These are phyloP conservation scores for Meriones psammophilus DNA, from an alignment of 2,797 vertebrate species.

Conservation along the genomic window DNA sequence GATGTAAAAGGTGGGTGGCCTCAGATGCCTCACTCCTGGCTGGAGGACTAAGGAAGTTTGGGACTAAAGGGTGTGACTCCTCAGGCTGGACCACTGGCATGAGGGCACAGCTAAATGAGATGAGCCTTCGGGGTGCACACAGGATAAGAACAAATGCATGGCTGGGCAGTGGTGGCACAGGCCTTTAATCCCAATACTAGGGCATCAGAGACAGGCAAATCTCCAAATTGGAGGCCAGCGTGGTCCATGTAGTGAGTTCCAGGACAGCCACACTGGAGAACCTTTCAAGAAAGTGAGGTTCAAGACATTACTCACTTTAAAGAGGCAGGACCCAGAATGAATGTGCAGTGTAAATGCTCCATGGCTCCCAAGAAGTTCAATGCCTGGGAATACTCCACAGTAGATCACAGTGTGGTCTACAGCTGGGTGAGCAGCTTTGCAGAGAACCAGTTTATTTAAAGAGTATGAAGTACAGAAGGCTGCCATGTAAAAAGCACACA, in stretches of 20 bases:
- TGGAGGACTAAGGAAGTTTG: not conserved
- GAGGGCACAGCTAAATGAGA: not conserved
- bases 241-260: not conserved
- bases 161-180: not conserved
- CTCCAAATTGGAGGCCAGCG: not conserved
- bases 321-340: not conserved
- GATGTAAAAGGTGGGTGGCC: not conserved
- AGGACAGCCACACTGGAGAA: too few relatives aligned
- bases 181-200: not conserved
- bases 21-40: not conserved
- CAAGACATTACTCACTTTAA: not conserved
- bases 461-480: not conserved
- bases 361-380: not conserved
- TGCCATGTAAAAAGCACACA: not conserved
- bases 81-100: not conserved
- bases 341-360: not conserved
- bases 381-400: not conserved
- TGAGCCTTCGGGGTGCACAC: not conserved
- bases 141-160: not conserved
- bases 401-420: not conserved
- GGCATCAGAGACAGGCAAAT: not conserved
- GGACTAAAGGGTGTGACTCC: not conserved
- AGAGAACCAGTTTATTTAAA: constrained; percentile 54
- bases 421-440: not conserved
- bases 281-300: too few relatives aligned